A percentile compares a stretch with the other conserved stretches of the same genome.
Evolutionary conservation across 2,888 invertebrate genomes (phyloP).

Genomic region (Adelphocoris suturalis): DNA sequence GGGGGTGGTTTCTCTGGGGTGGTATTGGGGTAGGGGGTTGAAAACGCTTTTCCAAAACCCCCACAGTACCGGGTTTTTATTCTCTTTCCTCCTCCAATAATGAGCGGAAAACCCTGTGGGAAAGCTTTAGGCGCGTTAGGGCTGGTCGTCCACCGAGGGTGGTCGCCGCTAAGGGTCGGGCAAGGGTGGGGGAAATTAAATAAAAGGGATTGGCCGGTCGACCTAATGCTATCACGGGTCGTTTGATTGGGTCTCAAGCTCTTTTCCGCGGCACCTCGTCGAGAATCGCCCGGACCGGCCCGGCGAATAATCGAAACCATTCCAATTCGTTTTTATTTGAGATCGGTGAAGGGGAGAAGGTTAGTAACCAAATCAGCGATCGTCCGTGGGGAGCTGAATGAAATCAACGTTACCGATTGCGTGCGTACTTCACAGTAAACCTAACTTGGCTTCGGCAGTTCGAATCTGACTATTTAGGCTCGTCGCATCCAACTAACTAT

Average conservation of each 20-base stretch:
- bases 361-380: constrained; percentile 8
- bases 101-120: constrained; percentile 43
- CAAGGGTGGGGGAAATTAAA: constrained; percentile 37
- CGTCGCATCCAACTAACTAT: no score
- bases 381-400: neutral
- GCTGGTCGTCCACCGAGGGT: neutral
- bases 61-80: constrained; percentile 17
- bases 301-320: constrained; percentile 18
- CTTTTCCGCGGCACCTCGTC: constrained; percentile 30
- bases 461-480: no score
- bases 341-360: neutral
- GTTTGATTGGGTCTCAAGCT: constrained; percentile 49
- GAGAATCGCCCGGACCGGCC: neutral
- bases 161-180: neutral
- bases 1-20: neutral
- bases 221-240: constrained; percentile 50
- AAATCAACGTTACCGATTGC: neutral
- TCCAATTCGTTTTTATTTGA: constrained; percentile 26
- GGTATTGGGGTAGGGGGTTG: neutral
- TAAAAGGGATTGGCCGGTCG: constrained; percentile 49
- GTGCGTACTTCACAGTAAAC: no score
- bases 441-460: no score
- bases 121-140: constrained; percentile 45
- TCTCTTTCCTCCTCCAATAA: constrained; percentile 41
- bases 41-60: constrained; percentile 34